These are phyloP conservation scores for Cerceris rybyensis DNA, from an alignment of 2,888 invertebrate species.

Conservation along the genomic window DNA sequence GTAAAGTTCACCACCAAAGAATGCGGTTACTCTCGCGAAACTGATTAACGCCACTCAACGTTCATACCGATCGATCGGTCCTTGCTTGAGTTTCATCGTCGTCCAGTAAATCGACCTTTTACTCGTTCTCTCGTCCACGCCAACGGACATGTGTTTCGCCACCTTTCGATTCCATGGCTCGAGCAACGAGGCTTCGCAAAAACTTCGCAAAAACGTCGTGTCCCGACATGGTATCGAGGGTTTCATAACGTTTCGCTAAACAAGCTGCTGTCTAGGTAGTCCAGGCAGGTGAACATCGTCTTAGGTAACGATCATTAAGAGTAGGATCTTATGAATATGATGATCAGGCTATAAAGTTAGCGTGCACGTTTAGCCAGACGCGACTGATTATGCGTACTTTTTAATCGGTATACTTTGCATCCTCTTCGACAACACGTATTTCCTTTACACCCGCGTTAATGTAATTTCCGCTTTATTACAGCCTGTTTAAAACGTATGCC, in stretches of 20 bases:
- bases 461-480: conserved; percentile 3
- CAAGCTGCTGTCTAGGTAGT: conserved; percentile 5
- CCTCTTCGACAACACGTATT: not conserved
- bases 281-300: not conserved
- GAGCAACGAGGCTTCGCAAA: not conserved
- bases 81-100: not conserved
- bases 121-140: not conserved
- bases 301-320: conserved; percentile 13
- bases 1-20: no score
- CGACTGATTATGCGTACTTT: conserved; percentile 33
- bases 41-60: not conserved
- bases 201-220: not conserved
- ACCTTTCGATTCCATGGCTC: not conserved
- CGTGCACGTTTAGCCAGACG: conserved; percentile 2
- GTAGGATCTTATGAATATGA: conserved; percentile 39
- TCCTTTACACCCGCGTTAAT: not conserved
- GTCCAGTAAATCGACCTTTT: conserved; percentile 4
- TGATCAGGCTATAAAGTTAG: conserved; percentile 22
- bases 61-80: not conserved
- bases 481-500: conserved; percentile 5
- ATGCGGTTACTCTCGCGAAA: not conserved
- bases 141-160: not conserved
- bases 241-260: not conserved
- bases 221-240: not conserved
- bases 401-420: conserved; percentile 11